These are phyloP conservation scores for Acridotheres tristis DNA, from an alignment of 2,797 vertebrate species.

Conservation along the genomic window DNA sequence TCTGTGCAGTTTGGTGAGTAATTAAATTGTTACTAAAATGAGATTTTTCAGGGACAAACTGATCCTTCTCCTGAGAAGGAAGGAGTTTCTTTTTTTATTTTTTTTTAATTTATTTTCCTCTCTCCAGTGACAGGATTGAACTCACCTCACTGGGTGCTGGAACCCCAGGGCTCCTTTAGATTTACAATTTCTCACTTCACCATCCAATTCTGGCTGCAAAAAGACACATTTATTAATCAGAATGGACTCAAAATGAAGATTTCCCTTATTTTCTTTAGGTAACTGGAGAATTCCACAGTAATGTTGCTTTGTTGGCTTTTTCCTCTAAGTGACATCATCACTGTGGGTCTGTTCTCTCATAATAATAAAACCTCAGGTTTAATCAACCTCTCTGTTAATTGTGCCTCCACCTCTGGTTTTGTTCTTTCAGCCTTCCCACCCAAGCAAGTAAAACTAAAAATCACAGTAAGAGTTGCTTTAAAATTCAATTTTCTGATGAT, in stretches of 20 bases:
- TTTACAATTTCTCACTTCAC: background rate
- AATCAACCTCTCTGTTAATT: background rate
- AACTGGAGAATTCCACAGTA: background rate
- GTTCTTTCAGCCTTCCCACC: background rate
- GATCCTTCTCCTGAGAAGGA: background rate
- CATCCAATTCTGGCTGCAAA: conserved; percentile 42
- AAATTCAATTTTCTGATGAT: background rate
- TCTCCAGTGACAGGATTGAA: background rate
- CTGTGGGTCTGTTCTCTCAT: background rate
- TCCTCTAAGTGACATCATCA: background rate
- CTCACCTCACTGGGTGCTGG: conserved; percentile 84
- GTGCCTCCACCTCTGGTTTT: background rate
- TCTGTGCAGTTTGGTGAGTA: background rate
- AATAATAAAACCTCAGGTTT: background rate
- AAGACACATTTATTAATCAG: conserved; percentile 2
- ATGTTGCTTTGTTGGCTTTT: background rate
- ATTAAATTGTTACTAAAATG: background rate
- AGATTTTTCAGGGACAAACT: background rate
- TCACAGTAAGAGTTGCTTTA: background rate
- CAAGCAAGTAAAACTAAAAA: background rate
- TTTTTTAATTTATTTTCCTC: background rate
- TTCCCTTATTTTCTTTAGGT: background rate
- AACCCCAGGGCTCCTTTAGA: conserved; percentile 75
- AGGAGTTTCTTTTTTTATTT: background rate
- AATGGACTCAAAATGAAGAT: background rate